Percentiles rank a stretch among this genome's conserved stretches.
Conservation (phyloP, 2,797 vertebrate genomes). For the Rhinogobio ventralis region DNA sequence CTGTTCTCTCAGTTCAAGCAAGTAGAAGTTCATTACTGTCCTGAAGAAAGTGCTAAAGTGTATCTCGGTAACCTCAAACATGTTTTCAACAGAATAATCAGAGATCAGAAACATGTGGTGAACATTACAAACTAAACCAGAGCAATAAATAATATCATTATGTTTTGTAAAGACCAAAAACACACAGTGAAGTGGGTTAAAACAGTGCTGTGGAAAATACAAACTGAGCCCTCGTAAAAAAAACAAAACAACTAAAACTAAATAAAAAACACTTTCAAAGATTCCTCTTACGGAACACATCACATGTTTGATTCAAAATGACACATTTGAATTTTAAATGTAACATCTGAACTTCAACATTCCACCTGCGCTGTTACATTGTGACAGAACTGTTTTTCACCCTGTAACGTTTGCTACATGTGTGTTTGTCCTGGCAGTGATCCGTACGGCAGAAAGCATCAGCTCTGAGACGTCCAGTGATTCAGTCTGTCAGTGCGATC, state of each 20-base stretch:
- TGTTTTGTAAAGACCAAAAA: not conserved
- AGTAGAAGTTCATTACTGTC: conserved; percentile 59
- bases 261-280: not conserved
- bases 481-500: too few relatives aligned
- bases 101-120: conserved; percentile 69
- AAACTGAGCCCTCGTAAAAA: not conserved
- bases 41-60: conserved; percentile 69
- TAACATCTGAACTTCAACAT: not conserved
- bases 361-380: not conserved
- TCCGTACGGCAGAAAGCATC: not conserved
- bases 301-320: not conserved
- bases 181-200: conserved; percentile 30
- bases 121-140: conserved; percentile 71
- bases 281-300: not conserved
- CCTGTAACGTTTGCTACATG: not conserved
- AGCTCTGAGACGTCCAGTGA: not conserved
- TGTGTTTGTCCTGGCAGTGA: not conserved
- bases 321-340: not conserved
- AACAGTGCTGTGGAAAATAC: conserved; percentile 13
- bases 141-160: conserved; percentile 71
- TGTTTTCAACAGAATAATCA: conserved; percentile 64
- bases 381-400: not conserved
- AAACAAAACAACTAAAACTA: not conserved
- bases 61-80: conserved; percentile 59
- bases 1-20: conserved; percentile 3